phyloP scores from a whole-genome alignment of 2,113 vertebrate genomes.

The Macroglossus sobrinus region DNA sequence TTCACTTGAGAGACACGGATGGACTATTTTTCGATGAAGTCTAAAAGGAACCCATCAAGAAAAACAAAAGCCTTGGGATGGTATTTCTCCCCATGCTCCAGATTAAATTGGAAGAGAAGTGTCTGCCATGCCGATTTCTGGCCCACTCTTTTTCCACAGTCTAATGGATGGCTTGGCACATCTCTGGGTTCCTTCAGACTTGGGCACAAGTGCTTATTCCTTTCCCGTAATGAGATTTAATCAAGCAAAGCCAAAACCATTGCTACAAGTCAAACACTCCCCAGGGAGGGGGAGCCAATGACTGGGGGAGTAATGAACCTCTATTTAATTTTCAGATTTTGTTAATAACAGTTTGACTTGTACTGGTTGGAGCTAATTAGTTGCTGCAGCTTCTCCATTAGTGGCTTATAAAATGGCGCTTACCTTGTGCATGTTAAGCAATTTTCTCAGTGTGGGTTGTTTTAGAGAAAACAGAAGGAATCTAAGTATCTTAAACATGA shows the following conservation, averaged over 20 bases:
- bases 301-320: slow-evolving; percentile 66
- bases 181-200: slow-evolving; percentile 55
- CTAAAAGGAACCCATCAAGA: not conserved
- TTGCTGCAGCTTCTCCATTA: slow-evolving; percentile 66
- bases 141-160: not conserved
- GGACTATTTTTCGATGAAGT: not conserved
- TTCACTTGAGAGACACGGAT: not conserved
- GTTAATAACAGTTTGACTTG: slow-evolving; percentile 71
- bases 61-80: not conserved
- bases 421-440: slow-evolving; percentile 63
- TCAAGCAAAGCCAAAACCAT: slow-evolving; percentile 70
- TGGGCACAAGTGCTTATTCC: slow-evolving; percentile 31
- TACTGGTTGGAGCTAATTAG: slow-evolving; percentile 70
- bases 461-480: slow-evolving; percentile 59
- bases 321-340: slow-evolving; percentile 75
- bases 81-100: not conserved
- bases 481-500: not conserved
- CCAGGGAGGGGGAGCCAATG: slow-evolving; percentile 49
- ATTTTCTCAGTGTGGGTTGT: slow-evolving; percentile 64
- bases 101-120: not conserved
- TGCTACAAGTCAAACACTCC: slow-evolving; percentile 70
- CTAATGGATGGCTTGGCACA: slow-evolving; percentile 19
- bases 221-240: slow-evolving; percentile 72
- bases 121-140: not conserved
- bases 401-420: slow-evolving; percentile 57